These are phyloP conservation scores for Eupleurogrammus muticus DNA, from an alignment of 2,797 vertebrate species.

Conservation along the genomic window DNA sequence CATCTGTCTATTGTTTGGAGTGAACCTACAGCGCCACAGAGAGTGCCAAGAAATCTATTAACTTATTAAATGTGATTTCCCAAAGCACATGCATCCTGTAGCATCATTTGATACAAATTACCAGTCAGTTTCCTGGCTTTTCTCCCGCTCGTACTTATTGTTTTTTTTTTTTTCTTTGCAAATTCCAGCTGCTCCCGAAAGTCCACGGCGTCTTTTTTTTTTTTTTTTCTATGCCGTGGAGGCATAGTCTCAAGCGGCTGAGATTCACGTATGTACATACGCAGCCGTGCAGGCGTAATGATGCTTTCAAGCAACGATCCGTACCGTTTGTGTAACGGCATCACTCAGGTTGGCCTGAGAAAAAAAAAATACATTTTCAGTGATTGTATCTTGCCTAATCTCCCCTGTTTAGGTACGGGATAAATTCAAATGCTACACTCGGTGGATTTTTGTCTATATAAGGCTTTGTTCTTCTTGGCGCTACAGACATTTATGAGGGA, in stretches of 20 bases:
- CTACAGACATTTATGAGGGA: slow-evolving; percentile 61
- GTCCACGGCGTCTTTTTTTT: slow-evolving; percentile 18
- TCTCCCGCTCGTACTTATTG: slow-evolving; percentile 13
- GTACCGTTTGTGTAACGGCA: slow-evolving; percentile 30
- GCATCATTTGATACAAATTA: slow-evolving; percentile 51
- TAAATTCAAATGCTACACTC: slow-evolving; percentile 41
- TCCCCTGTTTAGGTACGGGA: slow-evolving; percentile 41
- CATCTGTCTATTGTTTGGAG: slow-evolving; percentile 25
- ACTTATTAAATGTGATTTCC: slow-evolving; percentile 28
- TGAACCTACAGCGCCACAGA: slow-evolving; percentile 7
- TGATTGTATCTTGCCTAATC: slow-evolving; percentile 38
- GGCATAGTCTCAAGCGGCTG: no score
- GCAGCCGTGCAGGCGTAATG: slow-evolving; percentile 28
- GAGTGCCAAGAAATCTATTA: slow-evolving; percentile 23
- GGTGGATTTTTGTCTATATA: slow-evolving; percentile 65
- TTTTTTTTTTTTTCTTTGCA: neutral
- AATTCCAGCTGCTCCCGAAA: slow-evolving; percentile 29
- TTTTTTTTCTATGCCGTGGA: no score
- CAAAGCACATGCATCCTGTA: slow-evolving; percentile 20
- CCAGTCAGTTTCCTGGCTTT: slow-evolving; percentile 22
- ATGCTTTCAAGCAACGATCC: slow-evolving; percentile 32
- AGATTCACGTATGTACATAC: slow-evolving; percentile 19
- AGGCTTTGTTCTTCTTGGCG: slow-evolving; percentile 44
- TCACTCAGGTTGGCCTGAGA: slow-evolving; percentile 21
- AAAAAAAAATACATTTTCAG: slow-evolving; percentile 28